phyloP scores from a whole-genome alignment of 2,797 vertebrate species.

The Leptatherina wallacei region DNA sequence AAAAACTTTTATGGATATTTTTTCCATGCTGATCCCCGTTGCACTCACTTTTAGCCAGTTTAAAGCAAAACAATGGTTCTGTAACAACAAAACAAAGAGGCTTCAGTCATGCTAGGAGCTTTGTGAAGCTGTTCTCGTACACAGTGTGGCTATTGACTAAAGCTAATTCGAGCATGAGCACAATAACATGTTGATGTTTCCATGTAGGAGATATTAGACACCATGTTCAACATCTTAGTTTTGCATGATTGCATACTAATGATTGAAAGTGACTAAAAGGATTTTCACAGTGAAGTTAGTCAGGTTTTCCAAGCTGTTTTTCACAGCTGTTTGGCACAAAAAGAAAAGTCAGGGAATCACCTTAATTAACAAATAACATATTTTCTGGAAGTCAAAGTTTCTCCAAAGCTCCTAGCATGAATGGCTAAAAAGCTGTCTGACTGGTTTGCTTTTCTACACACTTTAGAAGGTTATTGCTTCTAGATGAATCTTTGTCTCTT shows the following conservation, averaged over 20 bases:
- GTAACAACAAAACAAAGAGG: constrained; percentile 10
- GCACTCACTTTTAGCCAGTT: not conserved
- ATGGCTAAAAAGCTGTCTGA: not conserved
- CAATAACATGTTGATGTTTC: not conserved
- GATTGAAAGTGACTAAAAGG: not conserved
- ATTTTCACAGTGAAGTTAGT: not conserved
- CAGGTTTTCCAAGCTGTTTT: too few species aligned
- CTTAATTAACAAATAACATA: not conserved
- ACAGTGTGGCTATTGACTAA: not conserved
- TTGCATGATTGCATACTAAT: not conserved
- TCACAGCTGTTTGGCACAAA: not conserved
- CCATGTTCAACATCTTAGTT: not conserved
- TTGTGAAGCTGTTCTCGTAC: not conserved
- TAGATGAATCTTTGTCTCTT: not conserved
- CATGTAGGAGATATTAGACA: constrained; percentile 3
- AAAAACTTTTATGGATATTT: not conserved
- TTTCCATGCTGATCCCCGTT: not conserved
- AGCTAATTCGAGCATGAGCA: not conserved
- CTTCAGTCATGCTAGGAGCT: not conserved
- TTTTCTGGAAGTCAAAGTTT: not conserved
- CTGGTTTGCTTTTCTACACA: not conserved
- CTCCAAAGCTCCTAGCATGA: not conserved
- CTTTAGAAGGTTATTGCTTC: not conserved
- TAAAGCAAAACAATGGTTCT: constrained; percentile 9
- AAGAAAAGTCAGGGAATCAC: not conserved